Conservation (phyloP, 2,888 invertebrate species). For the Homarus gammarus region DNA sequence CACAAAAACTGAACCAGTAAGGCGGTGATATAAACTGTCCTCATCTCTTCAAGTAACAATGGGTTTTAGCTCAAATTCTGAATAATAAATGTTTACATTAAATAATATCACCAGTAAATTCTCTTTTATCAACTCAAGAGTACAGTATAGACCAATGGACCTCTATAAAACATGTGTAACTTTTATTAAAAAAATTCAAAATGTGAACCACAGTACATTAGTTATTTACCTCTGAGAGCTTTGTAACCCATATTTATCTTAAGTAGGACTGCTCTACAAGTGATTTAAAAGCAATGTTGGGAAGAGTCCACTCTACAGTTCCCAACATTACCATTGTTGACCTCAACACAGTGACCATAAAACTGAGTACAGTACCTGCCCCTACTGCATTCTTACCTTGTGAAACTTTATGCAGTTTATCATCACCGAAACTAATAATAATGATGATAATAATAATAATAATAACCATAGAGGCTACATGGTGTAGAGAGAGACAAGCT, state of each 20-base stretch:
- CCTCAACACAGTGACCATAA: neutral
- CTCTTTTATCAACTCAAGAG: neutral
- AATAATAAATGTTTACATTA: neutral
- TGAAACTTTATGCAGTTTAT: constrained; percentile 26
- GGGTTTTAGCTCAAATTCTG: constrained; percentile 14
- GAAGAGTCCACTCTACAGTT: neutral
- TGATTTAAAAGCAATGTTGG: neutral
- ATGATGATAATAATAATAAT: no score
- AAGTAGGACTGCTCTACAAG: neutral
- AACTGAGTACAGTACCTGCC: constrained; percentile 23
- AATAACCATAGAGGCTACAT: no score
- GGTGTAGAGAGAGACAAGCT: constrained; percentile 38
- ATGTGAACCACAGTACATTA: no score
- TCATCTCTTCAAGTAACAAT: constrained; percentile 46
- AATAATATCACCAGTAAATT: neutral
- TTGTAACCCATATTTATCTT: no score
- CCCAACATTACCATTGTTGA: constrained; percentile 12
- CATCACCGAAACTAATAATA: constrained; percentile 26
- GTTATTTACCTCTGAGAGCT: no score
- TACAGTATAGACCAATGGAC: neutral
- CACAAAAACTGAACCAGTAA: constrained; percentile 61
- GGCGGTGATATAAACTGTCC: constrained; percentile 46
- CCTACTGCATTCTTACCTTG: neutral
- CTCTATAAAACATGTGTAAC: no score
- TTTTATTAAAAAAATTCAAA: no score